A percentile compares a stretch with the other conserved stretches of the same genome.
Conservation (phyloP, 1,140 invertebrate species). For the Nasonia longicornis region DNA sequence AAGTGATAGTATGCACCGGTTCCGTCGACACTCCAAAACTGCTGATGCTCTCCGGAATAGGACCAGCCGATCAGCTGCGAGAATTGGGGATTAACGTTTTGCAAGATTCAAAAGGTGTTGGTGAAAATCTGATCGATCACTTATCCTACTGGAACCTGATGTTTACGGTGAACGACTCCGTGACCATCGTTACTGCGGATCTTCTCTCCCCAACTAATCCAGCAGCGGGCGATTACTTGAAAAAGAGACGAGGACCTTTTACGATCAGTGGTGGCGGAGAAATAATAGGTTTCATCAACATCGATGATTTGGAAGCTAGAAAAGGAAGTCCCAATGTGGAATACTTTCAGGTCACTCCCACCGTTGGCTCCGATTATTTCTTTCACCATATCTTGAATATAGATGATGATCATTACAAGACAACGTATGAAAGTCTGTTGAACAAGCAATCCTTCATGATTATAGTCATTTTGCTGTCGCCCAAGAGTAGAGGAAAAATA, state of each 20-base stretch:
- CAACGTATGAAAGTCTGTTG: background rate
- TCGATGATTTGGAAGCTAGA: background rate
- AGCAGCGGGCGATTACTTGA: background rate
- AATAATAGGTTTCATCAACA: background rate
- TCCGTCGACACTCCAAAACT: background rate
- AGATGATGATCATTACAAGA: background rate
- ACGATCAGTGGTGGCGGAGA: background rate
- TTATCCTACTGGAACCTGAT: background rate
- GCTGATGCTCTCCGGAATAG: background rate
- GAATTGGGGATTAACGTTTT: background rate
- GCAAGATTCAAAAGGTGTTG: background rate
- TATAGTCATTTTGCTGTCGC: background rate
- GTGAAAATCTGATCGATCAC: background rate
- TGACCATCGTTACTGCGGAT: background rate
- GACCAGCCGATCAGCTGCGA: background rate
- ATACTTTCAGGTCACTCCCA: background rate
- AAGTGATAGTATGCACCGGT: background rate
- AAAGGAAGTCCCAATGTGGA: background rate
- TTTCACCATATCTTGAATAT: background rate
- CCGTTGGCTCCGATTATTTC: background rate
- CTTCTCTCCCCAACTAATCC: background rate
- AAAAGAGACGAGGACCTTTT: background rate
- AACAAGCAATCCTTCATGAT: background rate
- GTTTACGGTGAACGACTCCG: background rate
- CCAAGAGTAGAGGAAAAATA: constrained; percentile 18